Evolutionary conservation across 2,113 vertebrate genomes (phyloP).

Genomic region (Hystrix cristata): DNA sequence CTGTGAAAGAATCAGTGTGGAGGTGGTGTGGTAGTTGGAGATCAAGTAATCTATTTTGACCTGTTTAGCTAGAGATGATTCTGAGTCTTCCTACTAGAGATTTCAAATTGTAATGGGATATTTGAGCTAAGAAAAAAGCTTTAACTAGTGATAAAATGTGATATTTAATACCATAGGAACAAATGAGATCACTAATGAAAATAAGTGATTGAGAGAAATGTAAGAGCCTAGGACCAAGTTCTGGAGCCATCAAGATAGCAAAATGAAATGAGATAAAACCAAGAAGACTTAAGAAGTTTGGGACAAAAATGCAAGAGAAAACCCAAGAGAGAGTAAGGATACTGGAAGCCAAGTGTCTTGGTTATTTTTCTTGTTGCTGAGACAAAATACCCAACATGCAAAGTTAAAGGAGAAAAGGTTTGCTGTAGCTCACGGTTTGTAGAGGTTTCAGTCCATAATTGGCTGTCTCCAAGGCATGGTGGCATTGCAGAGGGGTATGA

Average conservation of each 20-base stretch:
- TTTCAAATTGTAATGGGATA: neutral
- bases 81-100: neutral
- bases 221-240: neutral
- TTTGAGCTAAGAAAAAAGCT: neutral
- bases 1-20: neutral
- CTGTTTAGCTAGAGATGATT: neutral
- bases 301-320: neutral
- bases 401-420: neutral
- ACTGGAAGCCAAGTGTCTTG: neutral
- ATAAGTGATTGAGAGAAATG: neutral
- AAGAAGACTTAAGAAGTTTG: neutral
- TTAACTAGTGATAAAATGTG: neutral
- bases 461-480: neutral
- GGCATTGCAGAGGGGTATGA: neutral
- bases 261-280: neutral
- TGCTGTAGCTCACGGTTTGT: neutral
- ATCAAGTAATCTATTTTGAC: neutral
- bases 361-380: neutral
- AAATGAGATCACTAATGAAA: neutral
- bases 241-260: neutral
- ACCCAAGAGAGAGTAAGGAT: neutral
- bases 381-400: neutral
- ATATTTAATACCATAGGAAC: conserved; percentile 16
- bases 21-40: neutral
- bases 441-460: neutral